Evolutionary conservation across 2,113 vertebrate species (phyloP).

Genomic region (Ranitomeya variabilis): DNA sequence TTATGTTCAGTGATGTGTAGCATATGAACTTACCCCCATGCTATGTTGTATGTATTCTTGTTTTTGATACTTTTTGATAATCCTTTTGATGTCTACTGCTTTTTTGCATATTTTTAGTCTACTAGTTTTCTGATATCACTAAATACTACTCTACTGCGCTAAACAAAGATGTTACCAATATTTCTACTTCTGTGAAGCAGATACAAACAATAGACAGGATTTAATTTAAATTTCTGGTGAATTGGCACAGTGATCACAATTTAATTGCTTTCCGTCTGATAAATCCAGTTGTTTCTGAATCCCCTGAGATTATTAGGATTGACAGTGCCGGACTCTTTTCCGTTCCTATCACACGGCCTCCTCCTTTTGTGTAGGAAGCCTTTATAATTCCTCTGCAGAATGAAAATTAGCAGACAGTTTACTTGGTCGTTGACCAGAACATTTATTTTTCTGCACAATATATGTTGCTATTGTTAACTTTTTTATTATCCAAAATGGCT

Average conservation of each 20-base stretch:
- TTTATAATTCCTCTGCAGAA: slow-evolving; percentile 30
- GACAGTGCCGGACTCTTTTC: slow-evolving; percentile 52
- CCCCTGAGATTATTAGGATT: slow-evolving; percentile 60
- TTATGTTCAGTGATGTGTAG: no score
- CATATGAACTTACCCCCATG: no score
- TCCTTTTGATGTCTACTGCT: neutral
- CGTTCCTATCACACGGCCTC: slow-evolving; percentile 55
- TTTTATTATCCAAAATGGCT: no score
- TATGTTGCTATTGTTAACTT: neutral
- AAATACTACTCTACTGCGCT: slow-evolving; percentile 11
- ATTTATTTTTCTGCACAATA: neutral
- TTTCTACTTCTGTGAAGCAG: slow-evolving; percentile 21
- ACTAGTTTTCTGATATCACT: neutral
- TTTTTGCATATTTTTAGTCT: neutral
- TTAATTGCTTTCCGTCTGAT: slow-evolving; percentile 66
- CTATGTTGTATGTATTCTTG: neutral
- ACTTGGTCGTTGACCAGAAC: neutral
- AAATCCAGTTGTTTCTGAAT: slow-evolving; percentile 49
- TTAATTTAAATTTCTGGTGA: slow-evolving; percentile 63
- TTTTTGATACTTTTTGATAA: neutral
- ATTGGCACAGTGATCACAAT: slow-evolving; percentile 65
- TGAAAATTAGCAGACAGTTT: slow-evolving; percentile 56
- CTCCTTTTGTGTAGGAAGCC: slow-evolving; percentile 49
- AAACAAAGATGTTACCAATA: neutral
- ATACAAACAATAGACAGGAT: slow-evolving; percentile 47